Percentiles rank a stretch among this genome's conserved stretches.
Conservation (phyloP, 2,797 vertebrate species). For the Hydrophis major region DNA sequence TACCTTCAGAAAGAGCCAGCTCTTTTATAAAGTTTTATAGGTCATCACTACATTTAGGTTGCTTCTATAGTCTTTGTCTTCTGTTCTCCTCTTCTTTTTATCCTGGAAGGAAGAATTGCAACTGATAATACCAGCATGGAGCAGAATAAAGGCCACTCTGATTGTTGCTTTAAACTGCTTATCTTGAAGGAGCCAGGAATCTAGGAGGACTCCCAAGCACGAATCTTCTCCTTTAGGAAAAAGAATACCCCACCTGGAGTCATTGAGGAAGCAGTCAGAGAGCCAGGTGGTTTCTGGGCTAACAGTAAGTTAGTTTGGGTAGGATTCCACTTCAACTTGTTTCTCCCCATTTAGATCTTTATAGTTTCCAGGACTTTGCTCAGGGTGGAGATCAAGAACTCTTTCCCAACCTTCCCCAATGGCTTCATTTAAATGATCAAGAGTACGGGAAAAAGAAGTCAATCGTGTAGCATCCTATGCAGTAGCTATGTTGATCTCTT, state of each 20-base stretch:
- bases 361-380: not conserved
- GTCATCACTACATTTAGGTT: not conserved
- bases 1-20: not conserved
- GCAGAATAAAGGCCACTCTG: not conserved
- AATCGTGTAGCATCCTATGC: not conserved
- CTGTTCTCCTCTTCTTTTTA: not conserved
- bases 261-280: not conserved
- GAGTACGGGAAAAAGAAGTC: not conserved
- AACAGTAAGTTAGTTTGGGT: not conserved
- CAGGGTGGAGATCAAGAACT: not conserved
- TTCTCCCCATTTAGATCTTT: not conserved
- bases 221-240: not conserved
- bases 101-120: not conserved
- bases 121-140: not conserved
- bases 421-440: not conserved
- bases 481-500: not conserved
- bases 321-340: not conserved
- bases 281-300: not conserved
- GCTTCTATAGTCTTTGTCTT: not conserved
- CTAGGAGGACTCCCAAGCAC: not conserved
- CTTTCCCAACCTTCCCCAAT: not conserved
- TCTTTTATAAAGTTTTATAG: not conserved
- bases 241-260: not conserved
- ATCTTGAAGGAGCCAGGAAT: not conserved
- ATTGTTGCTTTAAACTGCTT: not conserved